These are phyloP conservation scores for Morinoia aosen DNA, from an alignment of 2,888 invertebrate genomes.

Conservation along the genomic window DNA sequence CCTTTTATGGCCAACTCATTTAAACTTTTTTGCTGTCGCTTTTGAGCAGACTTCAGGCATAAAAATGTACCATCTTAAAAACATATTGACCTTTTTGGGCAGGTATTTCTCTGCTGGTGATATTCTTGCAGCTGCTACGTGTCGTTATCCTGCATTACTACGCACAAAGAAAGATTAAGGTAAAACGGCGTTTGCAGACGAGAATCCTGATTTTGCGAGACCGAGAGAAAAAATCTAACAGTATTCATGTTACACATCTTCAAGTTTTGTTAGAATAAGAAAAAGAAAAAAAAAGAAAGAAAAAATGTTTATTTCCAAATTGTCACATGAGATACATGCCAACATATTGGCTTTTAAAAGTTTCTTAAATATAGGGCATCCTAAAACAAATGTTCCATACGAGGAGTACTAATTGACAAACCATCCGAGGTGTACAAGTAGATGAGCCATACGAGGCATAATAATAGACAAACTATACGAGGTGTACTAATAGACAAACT, in stretches of 20 bases:
- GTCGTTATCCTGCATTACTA: slow-evolving; percentile 68
- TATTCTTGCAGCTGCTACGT: slow-evolving; percentile 68
- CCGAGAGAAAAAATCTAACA: background rate
- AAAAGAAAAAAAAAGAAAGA: too few relatives aligned
- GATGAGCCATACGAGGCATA: too few relatives aligned
- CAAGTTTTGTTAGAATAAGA: too few relatives aligned
- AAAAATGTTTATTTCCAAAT: too few relatives aligned
- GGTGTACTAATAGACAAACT: too few relatives aligned
- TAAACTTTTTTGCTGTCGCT: background rate
- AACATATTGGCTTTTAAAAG: too few relatives aligned
- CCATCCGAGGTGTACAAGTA: too few relatives aligned
- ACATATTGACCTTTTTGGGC: slow-evolving; percentile 28
- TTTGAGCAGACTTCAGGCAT: background rate
- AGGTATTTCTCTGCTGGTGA: slow-evolving; percentile 68
- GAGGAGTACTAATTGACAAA: too few relatives aligned
- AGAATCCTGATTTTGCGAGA: background rate
- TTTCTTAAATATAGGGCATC: too few relatives aligned
- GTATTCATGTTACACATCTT: background rate
- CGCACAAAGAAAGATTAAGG: slow-evolving; percentile 55
- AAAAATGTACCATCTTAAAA: background rate
- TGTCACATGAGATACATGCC: too few relatives aligned
- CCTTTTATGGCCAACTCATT: background rate
- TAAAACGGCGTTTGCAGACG: background rate
- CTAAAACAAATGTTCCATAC: too few relatives aligned
- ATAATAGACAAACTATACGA: too few relatives aligned